These are phyloP conservation scores for Siphamia tubifer DNA, from an alignment of 2,113 vertebrate species.

Conservation along the genomic window DNA sequence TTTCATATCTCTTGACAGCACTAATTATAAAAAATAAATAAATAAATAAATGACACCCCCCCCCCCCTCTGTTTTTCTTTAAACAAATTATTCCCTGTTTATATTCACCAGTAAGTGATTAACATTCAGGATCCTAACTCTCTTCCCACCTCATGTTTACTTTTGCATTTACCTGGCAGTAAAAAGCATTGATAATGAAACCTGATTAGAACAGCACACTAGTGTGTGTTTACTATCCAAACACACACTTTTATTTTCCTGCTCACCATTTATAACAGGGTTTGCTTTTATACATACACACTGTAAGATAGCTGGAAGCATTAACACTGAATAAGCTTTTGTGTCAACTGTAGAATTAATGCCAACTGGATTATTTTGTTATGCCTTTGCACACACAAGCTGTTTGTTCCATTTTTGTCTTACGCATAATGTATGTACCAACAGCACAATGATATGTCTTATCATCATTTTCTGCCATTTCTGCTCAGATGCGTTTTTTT, in stretches of 20 bases:
- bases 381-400: not conserved
- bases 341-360: not conserved
- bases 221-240: constrained; percentile 35
- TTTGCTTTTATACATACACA: constrained; percentile 23
- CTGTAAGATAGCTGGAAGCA: not conserved
- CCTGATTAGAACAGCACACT: too few species aligned
- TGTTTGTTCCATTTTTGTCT: not conserved
- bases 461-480: not conserved
- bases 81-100: too few species aligned
- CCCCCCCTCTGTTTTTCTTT: too few species aligned
- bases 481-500: not conserved
- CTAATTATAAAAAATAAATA: too few species aligned
- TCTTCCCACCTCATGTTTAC: not conserved
- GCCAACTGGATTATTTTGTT: not conserved
- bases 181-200: too few species aligned
- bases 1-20: too few species aligned
- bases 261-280: not conserved
- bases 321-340: constrained; percentile 9
- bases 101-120: too few species aligned
- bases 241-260: constrained; percentile 37
- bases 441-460: too few species aligned
- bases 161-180: too few species aligned
- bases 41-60: too few species aligned
- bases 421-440: too few species aligned
- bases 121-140: too few species aligned